Evolutionary conservation across 2,113 vertebrate genomes (phyloP).

Genomic region (Chloebia gouldiae): DNA sequence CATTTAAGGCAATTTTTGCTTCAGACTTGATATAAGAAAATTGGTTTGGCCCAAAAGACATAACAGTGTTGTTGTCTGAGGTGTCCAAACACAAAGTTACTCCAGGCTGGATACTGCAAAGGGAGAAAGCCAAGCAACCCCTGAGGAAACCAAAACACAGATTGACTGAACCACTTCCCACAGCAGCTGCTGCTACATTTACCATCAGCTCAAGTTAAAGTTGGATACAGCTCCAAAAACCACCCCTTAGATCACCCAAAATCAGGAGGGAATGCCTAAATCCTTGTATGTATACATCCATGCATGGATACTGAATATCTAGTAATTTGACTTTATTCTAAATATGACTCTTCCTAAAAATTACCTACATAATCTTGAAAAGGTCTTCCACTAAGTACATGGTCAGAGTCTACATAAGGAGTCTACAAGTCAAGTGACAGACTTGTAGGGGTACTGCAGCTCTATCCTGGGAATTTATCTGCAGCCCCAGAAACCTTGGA

Average conservation of each 20-base stretch:
- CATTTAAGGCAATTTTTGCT: not conserved
- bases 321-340: not conserved
- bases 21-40: not conserved
- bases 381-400: not conserved
- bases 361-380: not conserved
- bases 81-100: not conserved
- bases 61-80: not conserved
- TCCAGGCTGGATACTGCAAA: not conserved
- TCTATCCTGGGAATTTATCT: rapidly evolving
- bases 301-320: rapidly evolving
- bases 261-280: too few relatives aligned
- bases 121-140: not conserved
- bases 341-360: not conserved
- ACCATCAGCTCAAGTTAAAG: not conserved
- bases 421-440: too few relatives aligned
- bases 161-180: not conserved
- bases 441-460: not conserved
- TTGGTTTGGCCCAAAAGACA: not conserved
- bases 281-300: rapidly evolving
- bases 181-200: not conserved
- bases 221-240: not conserved
- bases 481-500: not conserved
- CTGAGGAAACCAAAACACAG: not conserved
- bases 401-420: not conserved
- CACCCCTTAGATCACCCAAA: not conserved